Conservation (phyloP, 2,797 vertebrate species). For the Anniella stebbinsi region DNA sequence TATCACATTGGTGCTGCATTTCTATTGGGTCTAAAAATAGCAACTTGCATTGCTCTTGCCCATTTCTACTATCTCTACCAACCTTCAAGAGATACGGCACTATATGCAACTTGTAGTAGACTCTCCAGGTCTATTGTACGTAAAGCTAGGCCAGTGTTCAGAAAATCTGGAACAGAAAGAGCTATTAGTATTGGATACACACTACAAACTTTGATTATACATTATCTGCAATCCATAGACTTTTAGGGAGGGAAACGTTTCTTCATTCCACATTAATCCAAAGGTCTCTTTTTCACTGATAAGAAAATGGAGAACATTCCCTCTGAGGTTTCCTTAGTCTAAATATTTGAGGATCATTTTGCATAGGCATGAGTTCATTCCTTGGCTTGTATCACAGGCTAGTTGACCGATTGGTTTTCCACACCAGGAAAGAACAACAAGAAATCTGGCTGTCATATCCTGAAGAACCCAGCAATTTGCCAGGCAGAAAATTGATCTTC, state of each 20-base stretch:
- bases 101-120: neutral
- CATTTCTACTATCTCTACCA: neutral
- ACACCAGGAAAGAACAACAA: slow-evolving; percentile 33
- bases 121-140: neutral
- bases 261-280: neutral
- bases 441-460: neutral
- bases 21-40: neutral
- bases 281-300: slow-evolving; percentile 21
- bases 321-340: slow-evolving; percentile 26
- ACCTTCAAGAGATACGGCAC: neutral
- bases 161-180: neutral
- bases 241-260: slow-evolving; percentile 24
- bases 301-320: slow-evolving; percentile 40
- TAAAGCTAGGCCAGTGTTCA: neutral
- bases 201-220: neutral
- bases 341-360: slow-evolving; percentile 57
- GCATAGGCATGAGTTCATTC: slow-evolving; percentile 49
- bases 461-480: slow-evolving; percentile 31
- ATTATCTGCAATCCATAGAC: slow-evolving; percentile 16
- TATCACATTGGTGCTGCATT: neutral
- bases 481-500: slow-evolving; percentile 51
- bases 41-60: too few species aligned
- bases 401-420: slow-evolving; percentile 27
- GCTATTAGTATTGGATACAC: neutral
- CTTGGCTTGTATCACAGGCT: slow-evolving; percentile 36